A percentile compares a stretch with the other conserved stretches of the same genome.
Conservation (phyloP, 2,888 invertebrate species). For the Carterocephalus palaemon region DNA sequence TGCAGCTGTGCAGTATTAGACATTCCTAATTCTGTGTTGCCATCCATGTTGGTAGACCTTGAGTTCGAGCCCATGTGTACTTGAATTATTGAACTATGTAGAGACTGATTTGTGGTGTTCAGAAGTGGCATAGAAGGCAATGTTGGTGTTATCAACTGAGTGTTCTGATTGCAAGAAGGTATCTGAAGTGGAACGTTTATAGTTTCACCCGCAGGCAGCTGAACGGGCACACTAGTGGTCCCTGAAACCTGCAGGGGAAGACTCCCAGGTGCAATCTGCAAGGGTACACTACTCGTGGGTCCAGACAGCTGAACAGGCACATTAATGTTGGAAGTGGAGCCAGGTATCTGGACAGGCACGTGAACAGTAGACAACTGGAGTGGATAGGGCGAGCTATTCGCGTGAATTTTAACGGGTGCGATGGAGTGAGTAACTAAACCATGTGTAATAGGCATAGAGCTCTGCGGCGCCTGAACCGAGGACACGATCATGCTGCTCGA, state of each 20-base stretch:
- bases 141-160: conserved; percentile 55
- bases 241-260: conserved; percentile 67
- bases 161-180: conserved; percentile 56
- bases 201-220: conserved; percentile 66
- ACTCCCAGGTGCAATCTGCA: conserved; percentile 68
- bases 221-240: conserved; percentile 64
- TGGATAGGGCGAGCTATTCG: conserved; percentile 62
- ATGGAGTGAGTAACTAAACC: conserved; percentile 68
- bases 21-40: conserved; percentile 54
- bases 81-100: conserved; percentile 69
- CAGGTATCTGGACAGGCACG: conserved; percentile 72
- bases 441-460: conserved; percentile 67
- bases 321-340: conserved; percentile 68
- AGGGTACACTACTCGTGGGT: conserved; percentile 55
- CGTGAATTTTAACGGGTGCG: conserved; percentile 69
- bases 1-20: conserved; percentile 60
- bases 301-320: conserved; percentile 70
- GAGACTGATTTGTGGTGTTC: conserved; percentile 54
- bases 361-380: conserved; percentile 70
- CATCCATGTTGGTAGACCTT: conserved; percentile 55
- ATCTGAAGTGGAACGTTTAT: conserved; percentile 71
- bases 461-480: conserved; percentile 69
- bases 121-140: conserved; percentile 68
- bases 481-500: conserved; percentile 75
- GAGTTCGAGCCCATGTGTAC: conserved; percentile 69